These are phyloP conservation scores for Tanypteryx hageni DNA, from an alignment of 2,888 invertebrate species.

Conservation along the genomic window DNA sequence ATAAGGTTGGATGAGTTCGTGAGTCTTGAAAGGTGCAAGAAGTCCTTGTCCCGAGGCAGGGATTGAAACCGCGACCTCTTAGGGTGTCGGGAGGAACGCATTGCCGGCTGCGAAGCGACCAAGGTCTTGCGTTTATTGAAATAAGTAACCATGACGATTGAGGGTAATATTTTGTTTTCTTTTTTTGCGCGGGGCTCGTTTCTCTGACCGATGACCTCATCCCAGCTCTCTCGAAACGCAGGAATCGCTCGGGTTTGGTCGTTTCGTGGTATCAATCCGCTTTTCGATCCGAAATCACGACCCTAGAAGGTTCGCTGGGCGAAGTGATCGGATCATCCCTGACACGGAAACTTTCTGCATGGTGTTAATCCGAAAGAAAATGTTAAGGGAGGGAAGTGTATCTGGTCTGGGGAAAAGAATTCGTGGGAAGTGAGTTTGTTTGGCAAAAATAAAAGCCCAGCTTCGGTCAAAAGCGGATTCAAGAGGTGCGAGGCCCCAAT, in stretches of 20 bases:
- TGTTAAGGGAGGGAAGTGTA: too few species aligned
- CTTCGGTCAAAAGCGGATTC: too few species aligned
- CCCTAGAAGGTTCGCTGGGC: neutral
- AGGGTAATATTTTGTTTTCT: neutral
- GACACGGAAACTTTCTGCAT: neutral
- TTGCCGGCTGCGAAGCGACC: neutral
- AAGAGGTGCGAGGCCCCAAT: too few species aligned
- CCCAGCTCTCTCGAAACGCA: neutral
- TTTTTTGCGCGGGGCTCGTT: neutral
- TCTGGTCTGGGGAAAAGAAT: too few species aligned
- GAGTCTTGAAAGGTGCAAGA: neutral
- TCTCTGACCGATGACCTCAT: neutral
- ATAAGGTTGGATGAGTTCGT: slow-evolving; percentile 12
- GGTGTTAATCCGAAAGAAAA: neutral
- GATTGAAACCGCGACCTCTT: slow-evolving; percentile 19
- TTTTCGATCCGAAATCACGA: neutral
- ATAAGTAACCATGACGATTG: neutral
- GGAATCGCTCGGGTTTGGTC: neutral
- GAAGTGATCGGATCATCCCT: slow-evolving; percentile 8
- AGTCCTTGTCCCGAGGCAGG: neutral
- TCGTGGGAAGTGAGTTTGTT: too few species aligned
- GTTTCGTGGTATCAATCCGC: neutral
- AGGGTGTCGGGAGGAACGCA: neutral
- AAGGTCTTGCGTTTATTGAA: neutral
- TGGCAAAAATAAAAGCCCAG: too few species aligned